Base-by-base conservation (phyloP, 2,797 vertebrate genomes). In the Sebastes oblongus region DNA sequence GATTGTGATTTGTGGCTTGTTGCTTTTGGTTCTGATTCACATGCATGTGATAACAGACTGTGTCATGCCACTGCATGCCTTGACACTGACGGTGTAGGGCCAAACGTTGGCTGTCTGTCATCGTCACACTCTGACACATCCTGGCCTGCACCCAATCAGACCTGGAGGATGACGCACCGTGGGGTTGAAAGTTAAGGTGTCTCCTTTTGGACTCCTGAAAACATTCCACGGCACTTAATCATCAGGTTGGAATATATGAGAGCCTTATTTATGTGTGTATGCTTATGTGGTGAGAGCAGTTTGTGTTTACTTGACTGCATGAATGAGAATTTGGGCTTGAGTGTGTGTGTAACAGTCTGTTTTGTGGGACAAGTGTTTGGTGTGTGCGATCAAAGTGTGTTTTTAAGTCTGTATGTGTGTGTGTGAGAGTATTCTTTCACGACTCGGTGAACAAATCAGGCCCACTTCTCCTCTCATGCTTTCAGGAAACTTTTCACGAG, bases 1-100 rank as follows among this genome's bases (percentile, higher is more conserved):
- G 77, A 39, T 32, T 77, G 72, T 89, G 80, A 93, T 89, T 89
- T 90, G 86, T 79, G 78, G 80, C 68, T 56, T 84, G 87, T 83
- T 89, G 82, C 85, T 89, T 80, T 85, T 80, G 85, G 71, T 78
- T 58, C 70, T 91, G 90, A 91, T 89, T 92, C 93, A 92, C 85
- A 71, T 70, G 77, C 81, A 75, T 85, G 81, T 83, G 88, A 92
- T 91, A 91, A 92, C 85, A 92, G 82, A 81, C 61, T 25, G 42
- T 81, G 88, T 86, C 88, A 64, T 87, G 91, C 20, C 81, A 52
- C 74, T 60, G 85, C 91, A 85, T 90, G 91, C 84, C 73, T 91
- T 55, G 16, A 22, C 83, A 34, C 66, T 83, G 90, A 92, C 83
- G 77, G 36, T 68, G 56, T 25, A 12, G 36, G 60, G 32, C 78